These are phyloP conservation scores for Contarinia nasturtii DNA, from an alignment of 1,140 invertebrate species.

Conservation along the genomic window DNA sequence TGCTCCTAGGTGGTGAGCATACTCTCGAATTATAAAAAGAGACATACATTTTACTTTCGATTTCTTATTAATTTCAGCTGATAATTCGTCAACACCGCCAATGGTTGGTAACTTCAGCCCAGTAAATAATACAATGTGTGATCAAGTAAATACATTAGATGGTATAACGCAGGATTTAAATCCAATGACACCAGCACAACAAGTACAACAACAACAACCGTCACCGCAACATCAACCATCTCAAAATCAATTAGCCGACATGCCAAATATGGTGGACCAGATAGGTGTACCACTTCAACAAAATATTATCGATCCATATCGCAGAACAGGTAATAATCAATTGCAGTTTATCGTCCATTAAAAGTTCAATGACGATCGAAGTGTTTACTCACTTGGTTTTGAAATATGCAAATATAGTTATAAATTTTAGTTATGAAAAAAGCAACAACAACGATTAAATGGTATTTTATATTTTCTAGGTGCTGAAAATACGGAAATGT, in stretches of 20 bases:
- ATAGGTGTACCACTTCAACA: conserved; percentile 6
- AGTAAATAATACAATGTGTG: conserved; percentile 10
- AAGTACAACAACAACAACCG: background rate
- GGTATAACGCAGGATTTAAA: conserved; percentile 6
- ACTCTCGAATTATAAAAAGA: background rate
- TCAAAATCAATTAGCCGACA: conserved; percentile 3
- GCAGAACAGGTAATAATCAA: background rate
- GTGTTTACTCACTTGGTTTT: conserved; percentile 2
- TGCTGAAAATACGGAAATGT: conserved; percentile 15
- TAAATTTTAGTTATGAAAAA: too few species aligned
- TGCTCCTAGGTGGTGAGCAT: conserved; percentile 33
- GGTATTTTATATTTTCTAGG: conserved; percentile 9
- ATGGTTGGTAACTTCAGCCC: conserved; percentile 15
- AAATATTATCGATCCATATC: conserved; percentile 2
- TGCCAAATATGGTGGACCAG: conserved; percentile 3
- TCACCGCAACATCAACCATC: conserved; percentile 5
- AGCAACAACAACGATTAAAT: too few species aligned
- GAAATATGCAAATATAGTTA: too few species aligned
- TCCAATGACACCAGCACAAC: conserved; percentile 6
- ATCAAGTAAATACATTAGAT: conserved; percentile 14
- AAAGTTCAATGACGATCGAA: conserved; percentile 3
- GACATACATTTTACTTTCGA: background rate
- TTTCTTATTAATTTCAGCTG: conserved; percentile 9
- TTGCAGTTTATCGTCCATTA: background rate
- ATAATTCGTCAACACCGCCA: conserved; percentile 19